phyloP scores from a whole-genome alignment of 2,888 invertebrate genomes.

The Meandrusa payeni region DNA sequence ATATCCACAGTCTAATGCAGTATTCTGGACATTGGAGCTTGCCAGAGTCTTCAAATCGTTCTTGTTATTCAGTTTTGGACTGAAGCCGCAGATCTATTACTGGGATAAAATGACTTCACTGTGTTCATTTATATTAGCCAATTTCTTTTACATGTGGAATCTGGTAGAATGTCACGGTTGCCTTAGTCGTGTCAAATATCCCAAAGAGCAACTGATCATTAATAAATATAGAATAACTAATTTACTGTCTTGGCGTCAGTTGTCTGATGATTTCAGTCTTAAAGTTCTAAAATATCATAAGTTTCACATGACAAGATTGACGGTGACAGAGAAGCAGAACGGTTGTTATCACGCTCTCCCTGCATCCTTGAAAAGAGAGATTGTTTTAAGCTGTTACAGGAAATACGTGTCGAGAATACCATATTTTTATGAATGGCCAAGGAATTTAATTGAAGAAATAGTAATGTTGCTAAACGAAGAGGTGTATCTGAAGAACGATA shows the following conservation, averaged over 20 bases:
- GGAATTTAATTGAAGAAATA: conserved; percentile 25
- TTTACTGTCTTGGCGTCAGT: conserved; percentile 24
- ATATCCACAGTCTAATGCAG: conserved; percentile 12
- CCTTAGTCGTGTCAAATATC: conserved; percentile 25
- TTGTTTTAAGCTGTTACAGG: conserved; percentile 21
- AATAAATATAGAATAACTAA: conserved; percentile 25
- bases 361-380: conserved; percentile 24
- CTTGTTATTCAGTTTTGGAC: conserved; percentile 27
- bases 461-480: conserved; percentile 24
- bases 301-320: conserved; percentile 27
- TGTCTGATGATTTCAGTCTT: conserved; percentile 25
- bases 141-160: conserved; percentile 30
- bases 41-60: conserved; percentile 29
- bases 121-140: conserved; percentile 25
- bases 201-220: conserved; percentile 26
- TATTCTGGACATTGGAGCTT: conserved; percentile 25
- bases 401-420: conserved; percentile 23
- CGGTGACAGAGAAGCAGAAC: conserved; percentile 25
- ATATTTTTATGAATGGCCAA: conserved; percentile 27
- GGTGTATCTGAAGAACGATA: conserved; percentile 22
- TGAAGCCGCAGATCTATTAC: conserved; percentile 25
- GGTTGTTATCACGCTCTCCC: conserved; percentile 25
- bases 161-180: conserved; percentile 27
- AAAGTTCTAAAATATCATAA: conserved; percentile 26
- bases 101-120: conserved; percentile 28